phyloP scores from a whole-genome alignment of 2,888 invertebrate species.

The Electrophaes corylata region DNA sequence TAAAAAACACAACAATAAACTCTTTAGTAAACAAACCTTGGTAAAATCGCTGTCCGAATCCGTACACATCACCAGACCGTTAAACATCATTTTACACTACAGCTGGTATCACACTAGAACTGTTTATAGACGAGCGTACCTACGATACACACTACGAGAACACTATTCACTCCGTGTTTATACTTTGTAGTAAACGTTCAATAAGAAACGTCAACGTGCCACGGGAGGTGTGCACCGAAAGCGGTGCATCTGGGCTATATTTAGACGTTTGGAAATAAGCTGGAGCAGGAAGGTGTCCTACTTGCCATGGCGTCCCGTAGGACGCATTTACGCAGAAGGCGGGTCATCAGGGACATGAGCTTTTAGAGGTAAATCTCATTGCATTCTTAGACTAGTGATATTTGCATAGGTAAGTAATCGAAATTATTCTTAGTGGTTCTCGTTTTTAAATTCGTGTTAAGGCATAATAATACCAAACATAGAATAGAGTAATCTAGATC shows the following conservation, averaged over 20 bases:
- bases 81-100: constrained; percentile 69
- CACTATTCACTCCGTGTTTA: constrained; percentile 18
- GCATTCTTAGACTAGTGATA: too few species aligned
- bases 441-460: too few species aligned
- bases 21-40: constrained; percentile 48
- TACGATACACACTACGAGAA: constrained; percentile 16
- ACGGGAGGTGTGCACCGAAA: constrained; percentile 38
- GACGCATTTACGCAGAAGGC: background rate
- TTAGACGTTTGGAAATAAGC: constrained; percentile 33
- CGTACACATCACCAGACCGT: constrained; percentile 68
- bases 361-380: background rate
- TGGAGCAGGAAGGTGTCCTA: constrained; percentile 32
- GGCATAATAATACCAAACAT: too few species aligned
- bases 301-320: constrained; percentile 20
- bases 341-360: background rate
- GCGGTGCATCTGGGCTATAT: constrained; percentile 36
- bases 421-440: too few species aligned
- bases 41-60: constrained; percentile 76
- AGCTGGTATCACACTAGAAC: constrained; percentile 40
- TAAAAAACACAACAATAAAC: background rate
- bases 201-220: constrained; percentile 18
- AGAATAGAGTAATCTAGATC: too few species aligned
- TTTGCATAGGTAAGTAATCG: too few species aligned
- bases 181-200: constrained; percentile 2
- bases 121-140: constrained; percentile 25